Evolutionary conservation across 1,140 invertebrate species (phyloP), one percentile per base, ranked within the genome.

Genomic region (Microplitis demolitor): DNA sequence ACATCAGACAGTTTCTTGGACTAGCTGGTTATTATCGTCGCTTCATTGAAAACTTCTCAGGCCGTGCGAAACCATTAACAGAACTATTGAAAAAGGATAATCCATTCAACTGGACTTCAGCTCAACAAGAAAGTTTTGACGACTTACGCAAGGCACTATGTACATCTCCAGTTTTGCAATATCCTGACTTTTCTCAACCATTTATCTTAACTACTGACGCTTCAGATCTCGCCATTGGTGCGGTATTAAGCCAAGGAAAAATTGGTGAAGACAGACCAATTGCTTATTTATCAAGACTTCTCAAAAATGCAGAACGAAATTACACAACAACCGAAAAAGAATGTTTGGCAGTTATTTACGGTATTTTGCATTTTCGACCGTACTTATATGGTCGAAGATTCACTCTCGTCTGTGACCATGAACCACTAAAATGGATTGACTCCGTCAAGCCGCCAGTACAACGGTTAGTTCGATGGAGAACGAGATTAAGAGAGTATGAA

Each of bases 381-480:
- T 89, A 82, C 74, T 54, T 88, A 11, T 76, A 81, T 54, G 80
- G 79, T 13, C 79, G 33, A 4, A 69, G 82, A 24, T 87, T 89
- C 68, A 81, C 64, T 3, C 78, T 87, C 2, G 63, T 81, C 33
- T 88, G 84, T 24, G 24, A 24, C 2, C 24, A 24, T 2, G 24
- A 24, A 24, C 24, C 24, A 1, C 2, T 24, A 24, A 24, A 24
- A 24, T 24, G 24, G 24, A 24, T 24, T 2, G 24, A 24, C 24
- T 24, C 24, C 2, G 24, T 24, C 24, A 24, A 24, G 24, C 24
- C 24, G 2, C 24, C 24, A 24, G 24, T 24, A 24, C 24, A 24
- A 24, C 24, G 24, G 24, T 2, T 24, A 24, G 24, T 24, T 24
- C 24, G 24, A 24, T 24, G 24, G 24, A 24, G 24, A 24, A 24